These are phyloP conservation scores for Mylabris sibirica DNA, from an alignment of 2,888 invertebrate genomes.

Conservation along the genomic window DNA sequence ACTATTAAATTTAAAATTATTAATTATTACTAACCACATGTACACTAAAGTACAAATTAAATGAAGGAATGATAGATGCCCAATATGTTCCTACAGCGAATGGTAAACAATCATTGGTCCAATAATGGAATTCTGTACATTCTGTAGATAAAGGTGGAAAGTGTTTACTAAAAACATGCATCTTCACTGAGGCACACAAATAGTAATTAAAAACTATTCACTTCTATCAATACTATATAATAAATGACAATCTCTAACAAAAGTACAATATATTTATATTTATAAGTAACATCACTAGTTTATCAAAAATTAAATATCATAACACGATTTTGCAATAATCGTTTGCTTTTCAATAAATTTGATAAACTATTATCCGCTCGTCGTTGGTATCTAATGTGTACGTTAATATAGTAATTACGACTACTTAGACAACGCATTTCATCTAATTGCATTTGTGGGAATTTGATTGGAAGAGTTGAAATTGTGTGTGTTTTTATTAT, in stretches of 20 bases:
- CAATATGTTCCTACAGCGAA: constrained; percentile 12
- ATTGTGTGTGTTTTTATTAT: neutral
- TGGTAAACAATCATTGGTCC: constrained; percentile 21
- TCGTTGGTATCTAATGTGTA: neutral
- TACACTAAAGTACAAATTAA: constrained; percentile 26
- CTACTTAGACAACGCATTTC: neutral
- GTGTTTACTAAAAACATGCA: constrained; percentile 22
- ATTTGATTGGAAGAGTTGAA: neutral
- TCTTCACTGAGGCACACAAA: constrained; percentile 5
- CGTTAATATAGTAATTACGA: neutral
- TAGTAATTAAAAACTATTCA: neutral
- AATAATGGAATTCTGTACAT: constrained; percentile 23
- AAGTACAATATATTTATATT: neutral
- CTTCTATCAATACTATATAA: neutral
- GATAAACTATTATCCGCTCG: neutral
- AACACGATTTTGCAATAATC: neutral
- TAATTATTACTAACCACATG: constrained; percentile 28
- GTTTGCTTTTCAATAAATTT: neutral
- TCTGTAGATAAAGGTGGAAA: constrained; percentile 4
- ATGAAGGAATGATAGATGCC: constrained; percentile 19
- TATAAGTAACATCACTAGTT: neutral
- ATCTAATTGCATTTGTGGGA: neutral
- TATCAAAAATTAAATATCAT: neutral
- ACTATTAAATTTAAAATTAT: too few species aligned
- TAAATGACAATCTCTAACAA: neutral